These are phyloP conservation scores for Pararge aegeria DNA, from an alignment of 1,140 invertebrate genomes.

Conservation along the genomic window DNA sequence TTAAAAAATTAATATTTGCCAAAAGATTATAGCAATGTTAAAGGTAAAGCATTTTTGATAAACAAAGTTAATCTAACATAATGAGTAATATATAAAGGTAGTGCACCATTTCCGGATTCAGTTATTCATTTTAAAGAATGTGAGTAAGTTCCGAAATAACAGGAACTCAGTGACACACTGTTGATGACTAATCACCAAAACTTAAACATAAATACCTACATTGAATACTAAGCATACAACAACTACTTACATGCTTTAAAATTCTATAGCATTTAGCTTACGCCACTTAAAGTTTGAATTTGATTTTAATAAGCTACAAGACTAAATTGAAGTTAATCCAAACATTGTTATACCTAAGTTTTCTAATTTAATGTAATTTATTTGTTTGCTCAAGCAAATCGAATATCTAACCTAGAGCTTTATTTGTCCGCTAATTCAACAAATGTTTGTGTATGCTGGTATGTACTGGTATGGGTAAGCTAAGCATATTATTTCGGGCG, in stretches of 20 bases:
- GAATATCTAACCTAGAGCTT: conserved; percentile 12
- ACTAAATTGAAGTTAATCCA: no score
- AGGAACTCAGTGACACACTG: conserved; percentile 18
- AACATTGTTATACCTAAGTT: no score
- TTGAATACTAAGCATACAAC: background rate
- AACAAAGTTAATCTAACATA: no score
- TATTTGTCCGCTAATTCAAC: conserved; percentile 16
- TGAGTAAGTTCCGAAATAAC: conserved; percentile 13
- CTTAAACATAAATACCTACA: background rate
- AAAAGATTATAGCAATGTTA: no score
- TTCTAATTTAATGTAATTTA: background rate
- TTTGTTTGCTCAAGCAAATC: background rate
- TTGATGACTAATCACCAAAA: conserved; percentile 23
- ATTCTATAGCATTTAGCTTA: no score
- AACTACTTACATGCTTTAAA: no score
- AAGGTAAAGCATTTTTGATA: no score
- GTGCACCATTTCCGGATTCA: conserved; percentile 12
- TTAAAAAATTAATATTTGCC: no score
- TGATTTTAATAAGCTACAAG: no score
- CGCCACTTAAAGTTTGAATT: no score
- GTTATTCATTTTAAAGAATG: conserved; percentile 13
- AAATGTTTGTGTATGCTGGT: conserved; percentile 11
- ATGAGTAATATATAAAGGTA: background rate
- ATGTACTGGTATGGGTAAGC: conserved; percentile 26
- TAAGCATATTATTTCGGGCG: conserved; percentile 48